phyloP scores from a whole-genome alignment of 2,888 invertebrate genomes.

The Drosophila yooni region DNA sequence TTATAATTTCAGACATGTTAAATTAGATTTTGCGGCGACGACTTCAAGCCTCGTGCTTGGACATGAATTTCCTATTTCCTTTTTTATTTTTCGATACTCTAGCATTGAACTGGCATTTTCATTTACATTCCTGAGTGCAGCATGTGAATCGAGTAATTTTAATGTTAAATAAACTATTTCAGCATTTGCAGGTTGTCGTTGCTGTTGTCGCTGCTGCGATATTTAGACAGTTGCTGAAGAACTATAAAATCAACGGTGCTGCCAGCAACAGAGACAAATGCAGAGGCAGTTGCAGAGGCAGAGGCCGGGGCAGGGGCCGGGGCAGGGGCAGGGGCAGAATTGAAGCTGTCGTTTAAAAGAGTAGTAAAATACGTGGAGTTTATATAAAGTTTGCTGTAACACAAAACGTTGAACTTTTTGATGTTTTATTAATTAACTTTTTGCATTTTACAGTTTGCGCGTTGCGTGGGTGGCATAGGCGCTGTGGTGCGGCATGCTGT shows the following conservation, averaged over 20 bases:
- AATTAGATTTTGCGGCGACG: not conserved
- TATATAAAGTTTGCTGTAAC: conserved; percentile 77
- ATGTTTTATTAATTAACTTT: conserved; percentile 80
- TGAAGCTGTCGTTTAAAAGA: conserved; percentile 49
- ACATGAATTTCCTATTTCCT: too few species aligned
- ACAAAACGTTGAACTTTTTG: conserved; percentile 80
- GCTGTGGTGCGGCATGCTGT: not conserved
- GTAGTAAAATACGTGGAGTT: conserved; percentile 76
- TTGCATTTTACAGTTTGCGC: conserved; percentile 60
- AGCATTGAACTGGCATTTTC: not conserved
- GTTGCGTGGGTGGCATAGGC: conserved; percentile 2
- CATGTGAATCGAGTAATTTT: conserved; percentile 32
- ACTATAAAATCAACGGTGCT: conserved; percentile 45
- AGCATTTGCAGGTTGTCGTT: conserved; percentile 21
- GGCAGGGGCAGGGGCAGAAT: conserved; percentile 2
- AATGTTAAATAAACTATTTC: conserved; percentile 62
- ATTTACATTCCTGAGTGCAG: conserved; percentile 10
- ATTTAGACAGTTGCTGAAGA: conserved; percentile 54
- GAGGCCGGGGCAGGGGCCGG: not conserved
- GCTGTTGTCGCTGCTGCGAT: conserved; percentile 18
- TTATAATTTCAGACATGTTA: not conserved
- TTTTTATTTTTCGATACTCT: not conserved
- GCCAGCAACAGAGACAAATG: conserved; percentile 11
- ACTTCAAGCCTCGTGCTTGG: not conserved
- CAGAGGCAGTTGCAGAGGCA: not conserved